Evolutionary conservation across 2,888 invertebrate species (phyloP), one percentile per base, ranked within the genome.

Genomic region (Cosmia pyralina): DNA sequence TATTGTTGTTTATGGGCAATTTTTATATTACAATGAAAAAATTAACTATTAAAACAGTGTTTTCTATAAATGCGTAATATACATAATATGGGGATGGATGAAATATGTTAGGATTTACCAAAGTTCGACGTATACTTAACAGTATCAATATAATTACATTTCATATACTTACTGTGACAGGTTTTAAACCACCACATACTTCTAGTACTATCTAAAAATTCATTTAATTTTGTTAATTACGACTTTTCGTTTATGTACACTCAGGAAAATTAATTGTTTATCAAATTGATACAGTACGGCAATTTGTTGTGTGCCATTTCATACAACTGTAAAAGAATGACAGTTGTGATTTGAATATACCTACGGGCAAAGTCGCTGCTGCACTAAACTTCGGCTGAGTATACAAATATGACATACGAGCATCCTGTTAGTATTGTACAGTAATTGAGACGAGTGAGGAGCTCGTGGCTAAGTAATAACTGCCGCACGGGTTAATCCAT

Each of bases 401-500:
- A 11, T 22, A 68, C n/a, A 46, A 68, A 69, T 44, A 53, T 34
- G 44, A 8, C 48, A 13, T 50, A 22, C n/a, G 15, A 2, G 10
- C 17, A 77, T 69, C 34, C 71, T 34, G 63, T 19, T 22, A 1
- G 11, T 19, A 34, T 41, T 46, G 46, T 57, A 38, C 52, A 57
- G 17, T 70, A 46, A 78, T 76, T 63, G 75, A 63, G 78, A n/a
- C 38, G 59, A 53, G 53, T 77, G 69, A 15, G 1, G 4, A n/a
- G n/a, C n/a, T n/a, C n/a, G n/a, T n/a, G n/a, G n/a, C n/a, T n/a
- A n/a, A n/a, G n/a, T n/a, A n/a, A n/a, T n/a, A n/a, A n/a, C n/a
- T n/a, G n/a, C n/a, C n/a, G n/a, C n/a, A n/a, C n/a, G n/a, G n/a
- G n/a, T n/a, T n/a, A n/a, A n/a, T n/a, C n/a, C n/a, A n/a, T n/a